These are phyloP conservation scores for Branchellion lobata DNA, from an alignment of 2,888 invertebrate species.

Conservation along the genomic window DNA sequence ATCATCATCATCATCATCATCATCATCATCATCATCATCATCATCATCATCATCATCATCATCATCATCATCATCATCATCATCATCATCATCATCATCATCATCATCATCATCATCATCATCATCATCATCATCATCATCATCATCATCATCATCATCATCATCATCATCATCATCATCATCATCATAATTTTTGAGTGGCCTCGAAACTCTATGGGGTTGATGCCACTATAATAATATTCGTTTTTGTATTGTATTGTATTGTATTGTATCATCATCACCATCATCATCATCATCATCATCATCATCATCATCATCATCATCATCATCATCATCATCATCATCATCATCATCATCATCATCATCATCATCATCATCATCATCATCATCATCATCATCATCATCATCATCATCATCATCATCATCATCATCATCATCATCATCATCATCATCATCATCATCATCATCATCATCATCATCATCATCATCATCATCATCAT, in stretches of 20 bases:
- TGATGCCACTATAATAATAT: too few relatives aligned
- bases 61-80: constrained; percentile 26
- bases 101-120: constrained; percentile 37
- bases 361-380: constrained; percentile 13
- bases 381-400: constrained; percentile 25
- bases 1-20: constrained; percentile 33
- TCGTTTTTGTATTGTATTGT: too few relatives aligned
- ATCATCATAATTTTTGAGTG: too few relatives aligned
- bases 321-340: constrained; percentile 17
- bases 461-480: constrained; percentile 19
- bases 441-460: constrained; percentile 34
- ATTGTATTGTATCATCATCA: too few relatives aligned
- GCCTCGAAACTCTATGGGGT: too few relatives aligned
- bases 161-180: constrained; percentile 26
- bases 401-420: constrained; percentile 39
- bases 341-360: constrained; percentile 16
- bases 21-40: constrained; percentile 32
- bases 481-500: constrained; percentile 23
- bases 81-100: constrained; percentile 40
- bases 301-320: constrained; percentile 13
- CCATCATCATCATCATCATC: constrained; percentile 16
- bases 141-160: constrained; percentile 31
- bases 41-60: constrained; percentile 36
- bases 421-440: constrained; percentile 39
- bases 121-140: constrained; percentile 33